These are phyloP conservation scores for Himalopsyche kuldschensis DNA, from an alignment of 2,888 invertebrate species.

Conservation along the genomic window DNA sequence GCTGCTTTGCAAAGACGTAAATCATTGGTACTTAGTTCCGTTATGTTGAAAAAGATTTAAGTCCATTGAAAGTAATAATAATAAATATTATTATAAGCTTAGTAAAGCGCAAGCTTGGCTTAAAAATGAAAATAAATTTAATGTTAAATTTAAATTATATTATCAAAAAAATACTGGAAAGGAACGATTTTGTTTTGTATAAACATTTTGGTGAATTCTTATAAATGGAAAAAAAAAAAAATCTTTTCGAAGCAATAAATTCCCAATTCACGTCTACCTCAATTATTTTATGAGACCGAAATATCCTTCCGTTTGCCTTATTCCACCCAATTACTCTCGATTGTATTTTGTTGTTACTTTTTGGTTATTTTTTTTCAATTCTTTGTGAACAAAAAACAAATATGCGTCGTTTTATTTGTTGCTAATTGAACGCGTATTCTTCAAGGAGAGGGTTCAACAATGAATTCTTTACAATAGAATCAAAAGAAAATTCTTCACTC, in stretches of 20 bases:
- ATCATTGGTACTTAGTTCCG: too few species aligned
- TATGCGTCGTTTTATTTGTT: background rate
- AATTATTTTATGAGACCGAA: background rate
- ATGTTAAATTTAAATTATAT: too few species aligned
- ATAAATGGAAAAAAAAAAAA: background rate
- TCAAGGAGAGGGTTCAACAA: too few species aligned
- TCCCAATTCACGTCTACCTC: background rate
- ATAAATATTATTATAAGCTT: too few species aligned
- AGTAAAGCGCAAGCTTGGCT: too few species aligned
- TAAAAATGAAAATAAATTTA: too few species aligned
- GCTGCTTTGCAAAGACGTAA: too few species aligned
- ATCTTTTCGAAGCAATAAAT: background rate
- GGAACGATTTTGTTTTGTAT: background rate
- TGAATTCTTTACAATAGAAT: too few species aligned
- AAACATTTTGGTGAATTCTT: background rate
- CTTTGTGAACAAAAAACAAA: background rate
- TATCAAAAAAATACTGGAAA: too few species aligned
- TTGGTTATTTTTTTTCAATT: background rate
- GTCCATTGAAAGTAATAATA: too few species aligned
- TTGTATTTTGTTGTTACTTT: background rate
- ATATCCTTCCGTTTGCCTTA: background rate
- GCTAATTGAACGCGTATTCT: background rate
- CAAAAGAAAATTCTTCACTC: too few species aligned
- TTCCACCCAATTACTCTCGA: background rate
- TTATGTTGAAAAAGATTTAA: too few species aligned